Base-by-base conservation (phyloP, 1,140 invertebrate species). In the Pissodes strobi region DNA sequence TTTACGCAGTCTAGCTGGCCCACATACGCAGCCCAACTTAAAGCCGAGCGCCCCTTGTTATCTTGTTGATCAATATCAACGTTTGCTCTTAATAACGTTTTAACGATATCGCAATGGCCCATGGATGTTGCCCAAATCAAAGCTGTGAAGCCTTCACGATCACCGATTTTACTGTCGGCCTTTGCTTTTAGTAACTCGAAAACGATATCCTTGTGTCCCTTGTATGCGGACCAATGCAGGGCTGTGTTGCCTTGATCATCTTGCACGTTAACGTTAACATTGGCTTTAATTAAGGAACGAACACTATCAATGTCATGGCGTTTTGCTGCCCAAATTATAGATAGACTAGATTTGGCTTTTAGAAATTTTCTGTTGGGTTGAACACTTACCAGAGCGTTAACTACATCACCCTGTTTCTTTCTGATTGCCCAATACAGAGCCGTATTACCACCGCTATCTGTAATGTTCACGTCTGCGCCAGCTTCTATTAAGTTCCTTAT, bases 1-100 rank as follows among this genome's bases (percentile, higher is more conserved):
- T 73, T 72, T 2, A 89, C 85, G 22, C 88, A 82, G 13, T 81
- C 76, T 0, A 73, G 68, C 61, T 83, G 79, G 0, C 82, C 82
- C 4, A 76, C 39, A 2, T 9, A 30, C n/a, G 46, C 25, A 10
- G 59, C 59, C 5, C 18, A 25, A 13, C 12, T 19, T 2, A 61
- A 41, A 27, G 39, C 21, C 15, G 51, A 46, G 18, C 25, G 21
- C 10, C 23, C 38, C 9, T 46, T 55, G 22, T 25, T 17, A 34
- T 46, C 49, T 18, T 27, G 27, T 39, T 25, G 39, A n/a, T 51
- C 22, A 51, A n/a, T 13, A 17, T 19, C 3, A 12, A 13, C 27
- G 9, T 34, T 23, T 18, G 13, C 1, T 5, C 9, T 27, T 5
- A 27, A 27, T 27, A 27, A 27, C 1, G 3, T 2, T 17, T 49